Evolutionary conservation across 2,888 invertebrate genomes (phyloP), one percentile per base, ranked within the genome.

Genomic region (Eremobia ochroleuca): DNA sequence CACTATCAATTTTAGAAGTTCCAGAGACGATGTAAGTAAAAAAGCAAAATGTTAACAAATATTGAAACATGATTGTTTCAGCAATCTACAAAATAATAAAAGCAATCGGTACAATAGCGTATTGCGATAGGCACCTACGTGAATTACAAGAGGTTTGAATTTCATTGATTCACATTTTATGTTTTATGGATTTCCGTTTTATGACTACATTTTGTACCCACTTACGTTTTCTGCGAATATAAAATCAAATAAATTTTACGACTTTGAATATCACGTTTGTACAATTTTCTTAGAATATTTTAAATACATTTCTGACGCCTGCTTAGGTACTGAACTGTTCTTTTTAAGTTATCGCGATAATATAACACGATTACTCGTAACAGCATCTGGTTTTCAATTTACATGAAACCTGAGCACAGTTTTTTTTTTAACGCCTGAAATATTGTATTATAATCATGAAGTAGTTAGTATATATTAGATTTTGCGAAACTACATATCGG

Each of bases 141-240:
- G 15, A 43, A 55, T 49, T 49, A 40, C 25, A 46, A 58, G 49
- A 65, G 11, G 3, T 43, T 59, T 65, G 40, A 43, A 43, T 81
- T 28, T 18, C 6, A 37, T 59, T 40, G 40, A 43, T 52, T 81
- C 34, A 18, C 6, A 37, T 59, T 40, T 68, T 58, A 31, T 64
- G 61, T 43, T 73, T 81, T 67, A 82, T 52, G 28, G 28, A 9
- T 61, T 55, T 28, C 1, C 25, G 25, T 55, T 81, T 79, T 79
- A 82, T 79, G 28, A 34, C 79, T 76, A 49, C 31, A 79, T 82
- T 79, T 62, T 67, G 31, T 55, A 55, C n/a, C 28, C 21, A n/a
- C 37, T 75, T 75, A 25, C 34, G 37, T 55, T 81, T 66, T 43
- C 34, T 31, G 37, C 34, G 28, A 11, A 59, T 5, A 21, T 9